Conservation (phyloP, 2,888 invertebrate genomes). For the Brenthis hecate region DNA sequence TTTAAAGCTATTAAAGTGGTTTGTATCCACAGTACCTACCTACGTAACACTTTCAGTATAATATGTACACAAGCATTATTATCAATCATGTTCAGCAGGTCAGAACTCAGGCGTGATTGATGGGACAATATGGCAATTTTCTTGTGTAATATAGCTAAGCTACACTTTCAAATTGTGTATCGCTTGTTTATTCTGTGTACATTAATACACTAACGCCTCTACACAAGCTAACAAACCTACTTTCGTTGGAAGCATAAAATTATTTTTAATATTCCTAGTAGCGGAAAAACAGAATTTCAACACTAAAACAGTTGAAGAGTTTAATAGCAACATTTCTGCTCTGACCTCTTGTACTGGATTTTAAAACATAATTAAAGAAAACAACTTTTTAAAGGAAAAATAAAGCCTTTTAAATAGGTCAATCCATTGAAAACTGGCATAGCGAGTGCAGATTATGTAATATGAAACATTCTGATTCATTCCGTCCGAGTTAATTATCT, state of each 20-base stretch:
- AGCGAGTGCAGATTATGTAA: slow-evolving; percentile 18
- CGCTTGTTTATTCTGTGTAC: slow-evolving; percentile 45
- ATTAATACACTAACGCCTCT: slow-evolving; percentile 5
- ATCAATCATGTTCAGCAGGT: slow-evolving; percentile 46
- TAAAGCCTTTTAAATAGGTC: slow-evolving; percentile 28
- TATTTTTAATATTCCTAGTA: slow-evolving; percentile 12
- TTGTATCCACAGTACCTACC: slow-evolving; percentile 30
- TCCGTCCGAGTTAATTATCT: slow-evolving; percentile 22
- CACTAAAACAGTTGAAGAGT: slow-evolving; percentile 14
- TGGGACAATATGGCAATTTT: slow-evolving; percentile 54
- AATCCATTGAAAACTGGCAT: slow-evolving; percentile 31
- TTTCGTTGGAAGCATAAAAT: slow-evolving; percentile 10
- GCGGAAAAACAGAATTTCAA: slow-evolving; percentile 13
- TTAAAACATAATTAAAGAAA: slow-evolving; percentile 26
- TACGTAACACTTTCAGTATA: slow-evolving; percentile 38
- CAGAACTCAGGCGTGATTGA: slow-evolving; percentile 51
- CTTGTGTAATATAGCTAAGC: slow-evolving; percentile 56
- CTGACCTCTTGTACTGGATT: slow-evolving; percentile 29
- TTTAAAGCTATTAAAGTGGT: slow-evolving; percentile 29
- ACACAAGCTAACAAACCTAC: slow-evolving; percentile 16
- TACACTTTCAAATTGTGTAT: slow-evolving; percentile 57
- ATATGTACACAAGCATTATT: slow-evolving; percentile 47
- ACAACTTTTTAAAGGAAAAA: slow-evolving; percentile 28
- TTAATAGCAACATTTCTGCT: slow-evolving; percentile 29
- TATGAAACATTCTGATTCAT: slow-evolving; percentile 27